Conservation (phyloP, 2,113 vertebrate genomes). For the Eulemur macaco region DNA sequence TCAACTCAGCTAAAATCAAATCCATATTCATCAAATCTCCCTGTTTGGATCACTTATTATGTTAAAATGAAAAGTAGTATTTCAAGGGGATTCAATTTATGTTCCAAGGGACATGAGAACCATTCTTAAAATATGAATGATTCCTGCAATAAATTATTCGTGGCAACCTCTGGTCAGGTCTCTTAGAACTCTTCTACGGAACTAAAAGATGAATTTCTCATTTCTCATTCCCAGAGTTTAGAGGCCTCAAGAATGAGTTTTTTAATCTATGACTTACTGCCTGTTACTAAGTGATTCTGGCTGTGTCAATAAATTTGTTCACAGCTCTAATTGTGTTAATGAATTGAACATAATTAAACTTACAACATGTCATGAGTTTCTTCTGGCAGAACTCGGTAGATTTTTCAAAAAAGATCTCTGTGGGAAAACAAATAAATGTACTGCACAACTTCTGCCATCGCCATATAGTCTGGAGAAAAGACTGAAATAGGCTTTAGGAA, state of each 20-base stretch:
- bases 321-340: conserved; percentile 87
- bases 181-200: not conserved
- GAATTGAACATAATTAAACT: conserved; percentile 89
- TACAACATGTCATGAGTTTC: conserved; percentile 82
- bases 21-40: conserved; percentile 31
- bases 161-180: conserved; percentile 21
- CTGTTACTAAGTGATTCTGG: conserved; percentile 84
- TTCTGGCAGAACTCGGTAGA: conserved; percentile 80
- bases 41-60: conserved; percentile 17
- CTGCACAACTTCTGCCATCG: not conserved
- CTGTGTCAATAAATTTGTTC: conserved; percentile 86
- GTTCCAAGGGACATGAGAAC: conserved; percentile 9
- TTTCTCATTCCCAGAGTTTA: conserved; percentile 71
- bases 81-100: conserved; percentile 51
- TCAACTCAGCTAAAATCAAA: conserved; percentile 3
- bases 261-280: conserved; percentile 82
- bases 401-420: conserved; percentile 75
- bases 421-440: conserved; percentile 48
- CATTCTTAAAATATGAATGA: conserved; percentile 47
- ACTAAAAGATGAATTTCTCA: conserved; percentile 13
- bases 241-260: conserved; percentile 61
- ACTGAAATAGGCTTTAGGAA: not conserved
- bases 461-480: not conserved
- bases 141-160: conserved; percentile 16
- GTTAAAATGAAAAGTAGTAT: conserved; percentile 41